A percentile compares a stretch with the other conserved stretches of the same genome.
Evolutionary conservation across 2,797 vertebrate genomes (phyloP).

Genomic region (Agapornis canus): DNA sequence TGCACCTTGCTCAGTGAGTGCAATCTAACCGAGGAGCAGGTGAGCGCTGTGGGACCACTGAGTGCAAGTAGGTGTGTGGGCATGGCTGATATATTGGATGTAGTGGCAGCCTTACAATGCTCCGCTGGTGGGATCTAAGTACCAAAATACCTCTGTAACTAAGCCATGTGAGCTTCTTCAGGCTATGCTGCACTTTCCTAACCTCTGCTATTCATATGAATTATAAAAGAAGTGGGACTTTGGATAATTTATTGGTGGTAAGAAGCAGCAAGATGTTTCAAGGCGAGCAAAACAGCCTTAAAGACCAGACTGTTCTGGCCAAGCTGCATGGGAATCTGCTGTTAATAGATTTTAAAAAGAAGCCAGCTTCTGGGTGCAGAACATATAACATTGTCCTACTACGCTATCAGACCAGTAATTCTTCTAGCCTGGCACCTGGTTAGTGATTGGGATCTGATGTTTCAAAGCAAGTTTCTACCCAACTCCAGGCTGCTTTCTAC

Average conservation of each 20-base stretch:
- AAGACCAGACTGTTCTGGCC: neutral
- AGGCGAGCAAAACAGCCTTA: neutral
- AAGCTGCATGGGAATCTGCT: neutral
- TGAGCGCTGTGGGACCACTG: accelerated
- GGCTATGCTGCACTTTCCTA: neutral
- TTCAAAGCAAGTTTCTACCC: neutral
- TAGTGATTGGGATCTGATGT: neutral
- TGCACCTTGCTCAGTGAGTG: accelerated
- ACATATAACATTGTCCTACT: neutral
- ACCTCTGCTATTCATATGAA: neutral
- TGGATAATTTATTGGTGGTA: neutral
- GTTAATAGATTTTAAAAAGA: neutral
- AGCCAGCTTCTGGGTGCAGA: neutral
- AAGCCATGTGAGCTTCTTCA: neutral
- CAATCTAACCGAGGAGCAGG: no score
- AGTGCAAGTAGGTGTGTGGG: neutral
- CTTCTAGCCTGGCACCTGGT: neutral
- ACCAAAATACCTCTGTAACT: neutral
- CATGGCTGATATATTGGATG: neutral
- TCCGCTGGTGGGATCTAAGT: neutral
- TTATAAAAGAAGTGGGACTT: neutral
- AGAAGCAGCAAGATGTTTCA: neutral
- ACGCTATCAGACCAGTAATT: neutral
- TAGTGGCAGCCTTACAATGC: neutral
- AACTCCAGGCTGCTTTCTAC: neutral